A percentile compares a stretch with the other conserved stretches of the same genome.
These are phyloP conservation scores for Tanypteryx hageni DNA, from an alignment of 2,888 invertebrate genomes.

Conservation along the genomic window DNA sequence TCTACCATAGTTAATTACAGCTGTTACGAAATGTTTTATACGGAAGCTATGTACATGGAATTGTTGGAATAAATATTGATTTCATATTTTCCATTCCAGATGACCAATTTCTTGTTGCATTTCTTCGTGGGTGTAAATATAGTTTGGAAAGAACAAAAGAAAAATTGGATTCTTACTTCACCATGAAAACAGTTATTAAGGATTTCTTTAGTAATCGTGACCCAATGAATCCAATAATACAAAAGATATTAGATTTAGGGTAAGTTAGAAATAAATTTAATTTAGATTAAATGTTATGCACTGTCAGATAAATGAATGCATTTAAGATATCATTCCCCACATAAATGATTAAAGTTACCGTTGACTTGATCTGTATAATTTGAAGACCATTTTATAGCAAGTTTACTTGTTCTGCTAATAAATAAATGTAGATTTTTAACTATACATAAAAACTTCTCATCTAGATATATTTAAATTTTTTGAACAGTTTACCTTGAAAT, in stretches of 20 bases:
- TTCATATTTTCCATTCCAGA: constrained; percentile 74
- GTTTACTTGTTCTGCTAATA: neutral
- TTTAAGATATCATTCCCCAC: neutral
- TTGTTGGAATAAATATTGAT: no score
- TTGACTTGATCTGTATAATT: neutral
- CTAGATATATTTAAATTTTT: neutral
- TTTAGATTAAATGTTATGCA: constrained; percentile 57
- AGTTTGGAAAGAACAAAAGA: constrained; percentile 81
- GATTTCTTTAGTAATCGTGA: constrained; percentile 77
- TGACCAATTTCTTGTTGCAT: constrained; percentile 81
- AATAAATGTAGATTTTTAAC: neutral
- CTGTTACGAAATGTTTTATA: neutral
- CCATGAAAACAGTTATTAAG: constrained; percentile 74
- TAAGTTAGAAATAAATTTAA: constrained; percentile 70
- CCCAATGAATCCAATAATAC: constrained; percentile 75
- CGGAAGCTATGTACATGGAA: no score
- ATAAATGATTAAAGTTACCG: neutral
- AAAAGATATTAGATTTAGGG: constrained; percentile 77
- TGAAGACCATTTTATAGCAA: neutral
- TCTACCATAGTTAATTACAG: neutral
- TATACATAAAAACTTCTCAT: neutral
- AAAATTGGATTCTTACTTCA: constrained; percentile 81
- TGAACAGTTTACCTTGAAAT: neutral
- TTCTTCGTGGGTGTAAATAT: constrained; percentile 82
- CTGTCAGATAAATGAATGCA: neutral